Base-by-base conservation (phyloP, 2,888 invertebrate genomes). In the Ernsta delagoae region DNA sequence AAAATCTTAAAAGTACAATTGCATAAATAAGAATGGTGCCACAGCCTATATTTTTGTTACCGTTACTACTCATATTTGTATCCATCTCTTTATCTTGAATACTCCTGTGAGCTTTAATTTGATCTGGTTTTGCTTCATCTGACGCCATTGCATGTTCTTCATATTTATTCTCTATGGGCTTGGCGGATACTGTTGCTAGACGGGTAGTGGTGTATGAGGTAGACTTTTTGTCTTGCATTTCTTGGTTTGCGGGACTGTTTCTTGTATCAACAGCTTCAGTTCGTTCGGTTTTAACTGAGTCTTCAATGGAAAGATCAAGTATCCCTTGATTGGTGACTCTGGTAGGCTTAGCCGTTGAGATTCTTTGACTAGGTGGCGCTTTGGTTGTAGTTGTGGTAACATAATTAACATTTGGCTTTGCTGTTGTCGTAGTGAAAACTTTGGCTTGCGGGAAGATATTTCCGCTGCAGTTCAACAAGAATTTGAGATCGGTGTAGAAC, bases 151-250 rank as follows among this genome's bases (percentile, higher is more conserved):
- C 81, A 0, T 79, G 80, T 61, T 88, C 86, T 57, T 86, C 77
- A 61, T 74, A 79, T 60, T 83, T 83, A 53, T 79, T 79, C n/a
- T 86, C 81, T 34, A 82, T 71, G 0, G 92, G 90, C 41, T 90
- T 92, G 9, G 88, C 90, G 36, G 92, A 92, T 6, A 92, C 92
- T 3, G 92, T 91, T n/a, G 84, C 86, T 48, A 92, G 73, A 34
- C 86, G 83, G n/a, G 79, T 84, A 4, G 92, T 92, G 3, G 92
- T 92, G 69, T 84, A 86, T 8, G 74, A 72, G 70, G 77, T 73
- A 11, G 75, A 65, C 61, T 79, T 80, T 16, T 70, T 74, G 12
- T 77, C 77, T 36, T 70, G 73, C 7, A 24, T 61, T 62, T 62
- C 68, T 36, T 68, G 62, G 45, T 66, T 77, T 34, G 72, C 74